These are phyloP conservation scores for Lymantria monacha DNA, from an alignment of 2,888 invertebrate species.

Conservation along the genomic window DNA sequence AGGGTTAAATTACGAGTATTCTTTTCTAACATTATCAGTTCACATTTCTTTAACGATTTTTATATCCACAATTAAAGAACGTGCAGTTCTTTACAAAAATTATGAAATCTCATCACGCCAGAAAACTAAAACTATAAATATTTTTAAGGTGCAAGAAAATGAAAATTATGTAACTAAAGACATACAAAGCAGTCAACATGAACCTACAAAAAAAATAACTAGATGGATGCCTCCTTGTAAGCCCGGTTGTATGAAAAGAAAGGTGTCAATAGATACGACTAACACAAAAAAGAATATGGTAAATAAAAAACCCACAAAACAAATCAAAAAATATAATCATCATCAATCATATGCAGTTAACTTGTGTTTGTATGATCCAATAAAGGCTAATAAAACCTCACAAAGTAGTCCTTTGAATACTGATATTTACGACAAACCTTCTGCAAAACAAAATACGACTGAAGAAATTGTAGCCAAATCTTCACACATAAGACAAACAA, in stretches of 20 bases:
- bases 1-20: too few species aligned
- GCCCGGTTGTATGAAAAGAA: constrained; percentile 11
- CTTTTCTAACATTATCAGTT: too few species aligned
- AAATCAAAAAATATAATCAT: constrained; percentile 34
- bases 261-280: constrained; percentile 4
- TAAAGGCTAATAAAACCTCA: constrained; percentile 29
- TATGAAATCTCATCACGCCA: too few species aligned
- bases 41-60: too few species aligned
- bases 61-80: too few species aligned
- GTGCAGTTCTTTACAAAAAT: too few species aligned
- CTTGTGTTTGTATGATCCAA: constrained; percentile 55
- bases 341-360: constrained; percentile 59
- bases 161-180: constrained; percentile 10
- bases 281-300: constrained; percentile 16
- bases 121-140: too few species aligned
- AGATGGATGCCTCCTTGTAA: constrained; percentile 6
- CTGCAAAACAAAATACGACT: constrained; percentile 27
- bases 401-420: constrained; percentile 12
- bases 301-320: constrained; percentile 31
- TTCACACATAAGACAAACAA: constrained; percentile 41
- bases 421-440: constrained; percentile 8
- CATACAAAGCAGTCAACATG: constrained; percentile 2
- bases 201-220: constrained; percentile 9
- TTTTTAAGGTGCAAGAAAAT: constrained; percentile 18
- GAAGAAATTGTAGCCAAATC: constrained; percentile 28